Percentiles rank a stretch among this genome's conserved stretches.
phyloP scores from a whole-genome alignment of 1,140 invertebrate genomes.

The Triops longicaudatus region DNA sequence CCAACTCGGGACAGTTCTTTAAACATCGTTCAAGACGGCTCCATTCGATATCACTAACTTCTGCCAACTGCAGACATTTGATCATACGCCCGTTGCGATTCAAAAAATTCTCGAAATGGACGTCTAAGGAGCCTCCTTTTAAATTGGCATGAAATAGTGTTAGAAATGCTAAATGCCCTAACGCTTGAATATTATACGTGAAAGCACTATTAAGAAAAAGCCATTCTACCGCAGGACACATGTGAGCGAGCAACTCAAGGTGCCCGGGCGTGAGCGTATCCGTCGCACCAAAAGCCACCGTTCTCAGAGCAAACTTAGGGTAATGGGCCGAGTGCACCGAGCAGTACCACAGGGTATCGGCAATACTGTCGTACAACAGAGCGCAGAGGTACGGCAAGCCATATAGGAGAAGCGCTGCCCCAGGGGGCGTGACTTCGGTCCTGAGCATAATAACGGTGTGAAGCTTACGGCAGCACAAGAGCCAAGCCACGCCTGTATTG shows the following conservation, averaged over 20 bases:
- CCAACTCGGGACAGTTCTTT: slow-evolving; percentile 23
- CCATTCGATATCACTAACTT: slow-evolving; percentile 24
- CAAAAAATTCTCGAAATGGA: slow-evolving; percentile 29
- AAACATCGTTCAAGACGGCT: slow-evolving; percentile 23
- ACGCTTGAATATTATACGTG: slow-evolving; percentile 27
- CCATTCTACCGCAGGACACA: slow-evolving; percentile 30
- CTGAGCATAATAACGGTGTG: slow-evolving; percentile 29
- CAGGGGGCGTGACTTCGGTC: slow-evolving; percentile 28
- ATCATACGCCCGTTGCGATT: slow-evolving; percentile 25
- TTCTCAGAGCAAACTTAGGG: slow-evolving; percentile 27
- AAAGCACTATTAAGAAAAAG: slow-evolving; percentile 28
- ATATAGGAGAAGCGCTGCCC: slow-evolving; percentile 28
- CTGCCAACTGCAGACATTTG: slow-evolving; percentile 25
- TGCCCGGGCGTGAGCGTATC: slow-evolving; percentile 28
- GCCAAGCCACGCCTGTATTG: slow-evolving; percentile 29
- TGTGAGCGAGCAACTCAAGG: slow-evolving; percentile 26
- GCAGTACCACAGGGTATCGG: slow-evolving; percentile 30
- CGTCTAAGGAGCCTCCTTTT: slow-evolving; percentile 24
- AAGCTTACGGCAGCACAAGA: slow-evolving; percentile 28
- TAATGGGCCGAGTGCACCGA: slow-evolving; percentile 27
- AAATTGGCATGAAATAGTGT: slow-evolving; percentile 28
- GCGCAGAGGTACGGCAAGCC: slow-evolving; percentile 28
- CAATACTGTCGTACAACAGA: slow-evolving; percentile 29
- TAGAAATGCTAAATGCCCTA: slow-evolving; percentile 26
- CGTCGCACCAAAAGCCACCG: slow-evolving; percentile 27